These are phyloP conservation scores for Macrosteles quadrilineatus DNA, from an alignment of 1,140 invertebrate species.

Conservation along the genomic window DNA sequence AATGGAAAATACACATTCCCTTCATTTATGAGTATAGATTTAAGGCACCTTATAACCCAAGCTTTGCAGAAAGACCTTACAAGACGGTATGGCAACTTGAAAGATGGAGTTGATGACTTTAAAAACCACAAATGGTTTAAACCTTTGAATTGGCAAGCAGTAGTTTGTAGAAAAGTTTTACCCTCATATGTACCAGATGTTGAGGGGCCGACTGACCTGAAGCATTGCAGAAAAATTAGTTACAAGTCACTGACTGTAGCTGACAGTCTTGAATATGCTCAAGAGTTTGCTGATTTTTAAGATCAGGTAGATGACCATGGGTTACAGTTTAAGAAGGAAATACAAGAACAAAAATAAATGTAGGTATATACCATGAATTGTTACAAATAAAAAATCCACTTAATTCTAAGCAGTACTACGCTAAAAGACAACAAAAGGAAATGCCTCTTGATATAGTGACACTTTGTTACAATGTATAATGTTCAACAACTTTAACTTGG, in stretches of 20 bases:
- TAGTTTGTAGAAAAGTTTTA: slow-evolving; percentile 35
- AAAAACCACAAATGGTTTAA: slow-evolving; percentile 57
- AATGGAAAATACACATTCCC: slow-evolving; percentile 71
- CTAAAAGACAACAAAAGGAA: too few species aligned
- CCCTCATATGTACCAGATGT: slow-evolving; percentile 8
- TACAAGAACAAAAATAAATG: too few species aligned
- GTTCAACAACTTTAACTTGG: too few species aligned
- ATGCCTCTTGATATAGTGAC: too few species aligned
- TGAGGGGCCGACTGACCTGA: neutral
- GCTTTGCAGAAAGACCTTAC: slow-evolving; percentile 83
- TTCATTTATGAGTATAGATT: slow-evolving; percentile 64
- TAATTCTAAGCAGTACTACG: too few species aligned
- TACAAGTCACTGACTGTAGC: slow-evolving; percentile 38
- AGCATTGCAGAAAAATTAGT: neutral
- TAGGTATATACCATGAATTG: too few species aligned
- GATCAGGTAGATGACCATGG: too few species aligned
- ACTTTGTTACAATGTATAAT: too few species aligned
- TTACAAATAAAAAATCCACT: too few species aligned
- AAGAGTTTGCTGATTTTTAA: slow-evolving; percentile 4
- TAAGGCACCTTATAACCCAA: slow-evolving; percentile 85
- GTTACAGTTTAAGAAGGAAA: too few species aligned
- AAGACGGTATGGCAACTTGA: slow-evolving; percentile 86
- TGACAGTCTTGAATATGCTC: neutral
- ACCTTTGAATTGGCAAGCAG: slow-evolving; percentile 16
- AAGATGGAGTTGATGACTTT: slow-evolving; percentile 70